A percentile compares a stretch with the other conserved stretches of the same genome.
These are phyloP conservation scores for Protodeltote pygarga DNA, from an alignment of 2,888 invertebrate genomes.

Conservation along the genomic window DNA sequence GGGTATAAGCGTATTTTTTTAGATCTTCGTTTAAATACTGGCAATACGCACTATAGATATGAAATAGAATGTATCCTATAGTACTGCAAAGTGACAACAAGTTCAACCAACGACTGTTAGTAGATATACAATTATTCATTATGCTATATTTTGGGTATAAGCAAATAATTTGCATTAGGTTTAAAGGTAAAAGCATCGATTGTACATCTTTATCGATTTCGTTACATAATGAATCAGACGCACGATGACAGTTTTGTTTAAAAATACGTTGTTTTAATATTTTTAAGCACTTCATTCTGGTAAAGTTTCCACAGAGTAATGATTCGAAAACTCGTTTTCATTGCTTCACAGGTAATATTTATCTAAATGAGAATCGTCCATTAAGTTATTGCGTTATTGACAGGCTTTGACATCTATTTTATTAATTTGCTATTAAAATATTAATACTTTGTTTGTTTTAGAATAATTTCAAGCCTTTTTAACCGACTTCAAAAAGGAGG, in stretches of 20 bases:
- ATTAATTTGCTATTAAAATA: too few relatives aligned
- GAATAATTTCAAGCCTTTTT: too few relatives aligned
- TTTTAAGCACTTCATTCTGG: background rate
- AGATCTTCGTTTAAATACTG: background rate
- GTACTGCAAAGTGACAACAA: background rate
- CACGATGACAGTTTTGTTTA: background rate
- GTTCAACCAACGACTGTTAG: background rate
- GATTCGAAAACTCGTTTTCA: background rate
- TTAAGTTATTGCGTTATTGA: background rate
- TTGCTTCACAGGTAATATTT: background rate
- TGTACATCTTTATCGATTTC: conserved; percentile 5
- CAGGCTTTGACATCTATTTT: too few relatives aligned
- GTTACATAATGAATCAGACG: background rate
- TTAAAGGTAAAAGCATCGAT: conserved; percentile 6
- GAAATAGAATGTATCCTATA: background rate
- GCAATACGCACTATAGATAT: background rate
- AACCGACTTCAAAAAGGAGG: too few relatives aligned
- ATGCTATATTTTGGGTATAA: conserved; percentile 2
- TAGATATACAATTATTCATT: background rate
- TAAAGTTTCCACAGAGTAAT: background rate
- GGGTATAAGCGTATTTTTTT: background rate
- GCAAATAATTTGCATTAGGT: background rate
- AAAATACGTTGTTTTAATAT: background rate
- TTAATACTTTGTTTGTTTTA: too few relatives aligned
- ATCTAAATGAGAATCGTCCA: background rate